Evolutionary conservation across 2,888 invertebrate species (phyloP).

Genomic region (Limnephilus lunatus): DNA sequence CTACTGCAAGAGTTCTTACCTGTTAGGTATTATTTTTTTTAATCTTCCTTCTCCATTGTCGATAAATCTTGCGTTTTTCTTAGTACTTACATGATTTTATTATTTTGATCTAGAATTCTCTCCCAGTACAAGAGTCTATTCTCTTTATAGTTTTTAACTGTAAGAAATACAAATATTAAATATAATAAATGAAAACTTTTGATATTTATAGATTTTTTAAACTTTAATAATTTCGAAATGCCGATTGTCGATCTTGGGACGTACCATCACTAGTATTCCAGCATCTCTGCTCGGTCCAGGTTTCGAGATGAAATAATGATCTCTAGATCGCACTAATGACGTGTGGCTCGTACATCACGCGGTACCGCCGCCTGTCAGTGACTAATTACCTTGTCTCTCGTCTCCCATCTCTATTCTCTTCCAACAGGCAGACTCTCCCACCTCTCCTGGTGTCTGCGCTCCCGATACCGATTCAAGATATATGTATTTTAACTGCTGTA

Average conservation of each 20-base stretch:
- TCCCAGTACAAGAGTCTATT: too few species aligned
- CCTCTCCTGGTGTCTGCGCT: neutral
- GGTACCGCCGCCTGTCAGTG: neutral
- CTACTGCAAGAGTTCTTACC: too few species aligned
- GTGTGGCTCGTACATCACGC: slow-evolving; percentile 7
- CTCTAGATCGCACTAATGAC: neutral
- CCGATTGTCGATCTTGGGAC: neutral
- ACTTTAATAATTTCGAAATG: too few species aligned
- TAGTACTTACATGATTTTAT: too few species aligned
- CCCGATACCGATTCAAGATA: neutral
- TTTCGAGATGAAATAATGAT: slow-evolving; percentile 1
- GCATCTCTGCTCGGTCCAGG: neutral
- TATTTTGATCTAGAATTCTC: too few species aligned
- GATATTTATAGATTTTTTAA: too few species aligned
- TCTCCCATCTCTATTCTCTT: neutral
- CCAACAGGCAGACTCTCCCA: neutral
- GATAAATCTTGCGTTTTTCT: too few species aligned
- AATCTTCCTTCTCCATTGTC: too few species aligned
- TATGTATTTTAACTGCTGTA: neutral
- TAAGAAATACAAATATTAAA: too few species aligned
- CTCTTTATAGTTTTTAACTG: too few species aligned
- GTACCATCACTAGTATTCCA: neutral
- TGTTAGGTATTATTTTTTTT: too few species aligned
- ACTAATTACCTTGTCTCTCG: slow-evolving; percentile 4
- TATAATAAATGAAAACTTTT: too few species aligned